phyloP scores from a whole-genome alignment of 1,140 invertebrate species.

The Helicoverpa armigera region DNA sequence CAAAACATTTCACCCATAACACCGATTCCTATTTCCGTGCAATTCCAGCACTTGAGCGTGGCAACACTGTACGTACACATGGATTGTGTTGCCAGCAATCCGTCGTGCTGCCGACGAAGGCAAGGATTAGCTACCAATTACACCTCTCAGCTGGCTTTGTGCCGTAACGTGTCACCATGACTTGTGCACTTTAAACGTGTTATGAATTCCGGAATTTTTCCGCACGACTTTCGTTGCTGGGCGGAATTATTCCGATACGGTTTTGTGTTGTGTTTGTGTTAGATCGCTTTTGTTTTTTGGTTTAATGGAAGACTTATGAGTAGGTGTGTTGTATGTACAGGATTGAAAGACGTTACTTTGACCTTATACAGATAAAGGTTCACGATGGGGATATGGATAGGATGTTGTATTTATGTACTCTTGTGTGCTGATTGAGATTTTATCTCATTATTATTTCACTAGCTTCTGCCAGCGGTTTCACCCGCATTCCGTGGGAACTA shows the following conservation, averaged over 20 bases:
- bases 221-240: neutral
- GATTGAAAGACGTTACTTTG: no score
- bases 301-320: neutral
- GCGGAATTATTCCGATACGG: slow-evolving; percentile 2
- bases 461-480: no score
- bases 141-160: slow-evolving; percentile 56
- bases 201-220: slow-evolving; percentile 53
- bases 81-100: slow-evolving; percentile 38
- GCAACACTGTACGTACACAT: slow-evolving; percentile 16
- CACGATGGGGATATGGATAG: no score
- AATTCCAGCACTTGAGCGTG: neutral
- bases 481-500: no score
- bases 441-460: no score
- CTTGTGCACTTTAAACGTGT: slow-evolving; percentile 66
- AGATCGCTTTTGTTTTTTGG: neutral
- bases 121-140: slow-evolving; percentile 74
- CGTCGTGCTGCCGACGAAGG: slow-evolving; percentile 54
- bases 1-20: neutral
- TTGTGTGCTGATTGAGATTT: no score
- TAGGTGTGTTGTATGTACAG: no score
- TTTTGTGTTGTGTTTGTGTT: neutral
- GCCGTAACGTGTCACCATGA: slow-evolving; percentile 56
- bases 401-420: no score
- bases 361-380: no score
- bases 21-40: neutral